A percentile compares a stretch with the other conserved stretches of the same genome.
These are phyloP conservation scores for Habrosyne pyritoides DNA, from an alignment of 2,888 invertebrate species.

Conservation along the genomic window DNA sequence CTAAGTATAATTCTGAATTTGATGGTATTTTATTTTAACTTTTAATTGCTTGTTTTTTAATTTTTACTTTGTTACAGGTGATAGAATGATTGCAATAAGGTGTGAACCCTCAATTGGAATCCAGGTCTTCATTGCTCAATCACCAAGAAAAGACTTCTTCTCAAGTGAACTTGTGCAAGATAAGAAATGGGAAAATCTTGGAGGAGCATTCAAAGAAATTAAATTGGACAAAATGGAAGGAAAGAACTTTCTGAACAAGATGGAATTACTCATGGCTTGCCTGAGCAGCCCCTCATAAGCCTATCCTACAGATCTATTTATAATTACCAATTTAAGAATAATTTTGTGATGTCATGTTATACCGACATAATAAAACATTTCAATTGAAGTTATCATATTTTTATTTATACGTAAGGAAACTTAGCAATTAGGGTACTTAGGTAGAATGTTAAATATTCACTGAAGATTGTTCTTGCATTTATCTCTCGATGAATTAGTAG, in stretches of 20 bases:
- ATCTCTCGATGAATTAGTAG: conserved; percentile 61
- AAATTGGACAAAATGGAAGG: conserved; percentile 97
- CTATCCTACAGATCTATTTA: not conserved
- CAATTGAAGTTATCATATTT: conserved; percentile 50
- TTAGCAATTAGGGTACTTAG: conserved; percentile 77
- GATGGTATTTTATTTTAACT: not conserved
- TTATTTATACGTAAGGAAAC: conserved; percentile 70
- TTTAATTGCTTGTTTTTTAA: not conserved
- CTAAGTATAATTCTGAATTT: not conserved
- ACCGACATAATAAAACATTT: conserved; percentile 29
- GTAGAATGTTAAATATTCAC: conserved; percentile 81
- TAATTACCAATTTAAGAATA: conserved; percentile 12
- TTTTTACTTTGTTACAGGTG: conserved; percentile 66
- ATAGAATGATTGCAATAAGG: conserved; percentile 93
- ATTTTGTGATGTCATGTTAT: conserved; percentile 22
- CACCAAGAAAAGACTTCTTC: conserved; percentile 94
- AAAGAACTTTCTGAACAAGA: conserved; percentile 97
- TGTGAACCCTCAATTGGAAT: conserved; percentile 95
- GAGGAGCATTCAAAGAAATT: conserved; percentile 95
- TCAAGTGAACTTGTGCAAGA: conserved; percentile 94
- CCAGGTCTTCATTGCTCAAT: conserved; percentile 94
- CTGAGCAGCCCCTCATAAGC: conserved; percentile 88
- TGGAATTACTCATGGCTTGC: conserved; percentile 97
- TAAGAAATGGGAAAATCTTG: conserved; percentile 96
- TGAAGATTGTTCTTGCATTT: conserved; percentile 79